Evolutionary conservation across 2,888 invertebrate species (phyloP), one percentile per base, ranked within the genome.

Genomic region (Rhagonycha fulva): DNA sequence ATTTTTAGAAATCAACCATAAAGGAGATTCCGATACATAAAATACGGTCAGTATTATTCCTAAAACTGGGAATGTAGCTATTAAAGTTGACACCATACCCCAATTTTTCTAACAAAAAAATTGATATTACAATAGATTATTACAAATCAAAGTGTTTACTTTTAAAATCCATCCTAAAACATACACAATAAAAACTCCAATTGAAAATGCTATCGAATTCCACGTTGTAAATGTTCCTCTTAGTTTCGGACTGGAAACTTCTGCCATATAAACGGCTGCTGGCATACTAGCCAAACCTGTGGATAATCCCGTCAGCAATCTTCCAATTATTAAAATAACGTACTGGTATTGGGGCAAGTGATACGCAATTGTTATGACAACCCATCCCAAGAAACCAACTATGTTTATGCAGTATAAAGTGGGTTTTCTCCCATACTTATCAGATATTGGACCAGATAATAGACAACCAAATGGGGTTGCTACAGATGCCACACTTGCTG

Each of bases 401-500:
- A 88, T 75, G 78, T 90, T 91, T 24, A 90, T 87, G 2, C 86
- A 81, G 11, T 90, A 81, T 28, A 91, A 85, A 32, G 89, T 88
- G 12, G 85, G 82, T 81, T 87, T 89, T 69, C 91, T 84, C 11
- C 91, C 91, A 77, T 87, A 88, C 77, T 86, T 86, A 84, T 91
- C 90, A 14, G 90, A 85, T 71, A 90, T 85, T 9, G 88, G 87
- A 23, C 91, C 90, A 9, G 89, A 88, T 9, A 89, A 62, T 12
- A 91, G 82, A 76, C 90, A 90, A n/a, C 91, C 91, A 9, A 91
- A 76, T 0, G 91, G 91, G 3, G 89, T 90, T 10, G 89, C 88
- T 71, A 91, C 84, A 2, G 91, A 89, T 0, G 90, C 89, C 30
- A 89, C 87, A 76, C 91, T 90, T 0, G 91, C 91, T 91, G 3